Conservation (phyloP, 2,888 invertebrate species). For the Oligia latruncula region DNA sequence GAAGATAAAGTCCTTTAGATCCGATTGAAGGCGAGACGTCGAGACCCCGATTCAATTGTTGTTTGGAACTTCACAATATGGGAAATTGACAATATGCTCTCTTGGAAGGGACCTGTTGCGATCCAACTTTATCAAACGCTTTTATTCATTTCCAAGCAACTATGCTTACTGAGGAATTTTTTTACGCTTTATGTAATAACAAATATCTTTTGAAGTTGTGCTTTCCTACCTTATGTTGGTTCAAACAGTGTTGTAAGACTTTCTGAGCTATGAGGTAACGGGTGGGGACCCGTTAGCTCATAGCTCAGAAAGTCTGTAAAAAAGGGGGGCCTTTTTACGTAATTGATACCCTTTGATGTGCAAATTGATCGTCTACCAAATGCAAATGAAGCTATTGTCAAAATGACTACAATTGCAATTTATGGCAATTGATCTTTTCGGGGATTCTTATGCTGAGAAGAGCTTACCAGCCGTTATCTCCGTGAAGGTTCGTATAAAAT, state of each 20-base stretch:
- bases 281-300: no score
- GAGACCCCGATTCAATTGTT: constrained; percentile 78
- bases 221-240: background rate
- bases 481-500: background rate
- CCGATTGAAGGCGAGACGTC: constrained; percentile 76
- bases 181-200: constrained; percentile 30
- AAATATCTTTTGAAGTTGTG: constrained; percentile 27
- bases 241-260: constrained; percentile 16
- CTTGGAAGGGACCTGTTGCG: constrained; percentile 78
- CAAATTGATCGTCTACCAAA: background rate
- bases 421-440: background rate
- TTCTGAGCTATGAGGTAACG: background rate
- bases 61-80: constrained; percentile 78
- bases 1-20: constrained; percentile 75
- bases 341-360: background rate
- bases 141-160: constrained; percentile 63
- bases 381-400: background rate
- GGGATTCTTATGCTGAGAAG: background rate
- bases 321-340: no score
- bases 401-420: background rate
- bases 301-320: no score
- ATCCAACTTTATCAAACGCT: constrained; percentile 69
- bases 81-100: constrained; percentile 81
- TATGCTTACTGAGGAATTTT: constrained; percentile 44
- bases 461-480: background rate